Conservation (phyloP, 2,113 vertebrate genomes). For the Bubo blakistoni region DNA sequence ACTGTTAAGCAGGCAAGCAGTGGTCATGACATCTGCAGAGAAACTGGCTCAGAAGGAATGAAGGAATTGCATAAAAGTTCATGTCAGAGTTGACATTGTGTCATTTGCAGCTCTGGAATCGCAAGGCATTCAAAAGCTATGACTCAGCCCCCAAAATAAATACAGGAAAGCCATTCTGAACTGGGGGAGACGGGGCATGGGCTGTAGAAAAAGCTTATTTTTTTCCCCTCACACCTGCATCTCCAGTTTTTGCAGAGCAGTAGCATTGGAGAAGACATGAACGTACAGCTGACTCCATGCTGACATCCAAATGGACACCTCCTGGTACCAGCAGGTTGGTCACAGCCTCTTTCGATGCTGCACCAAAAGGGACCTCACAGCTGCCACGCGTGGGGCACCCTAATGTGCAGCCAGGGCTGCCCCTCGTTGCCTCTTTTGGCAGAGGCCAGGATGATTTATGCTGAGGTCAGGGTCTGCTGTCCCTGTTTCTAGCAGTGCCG, state of each 20-base stretch:
- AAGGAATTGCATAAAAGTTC: neutral
- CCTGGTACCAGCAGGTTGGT: neutral
- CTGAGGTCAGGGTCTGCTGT: neutral
- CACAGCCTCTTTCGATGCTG: neutral
- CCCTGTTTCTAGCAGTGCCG: accelerated
- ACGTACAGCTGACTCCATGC: neutral
- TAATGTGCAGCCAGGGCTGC: too few relatives aligned
- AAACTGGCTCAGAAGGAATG: neutral
- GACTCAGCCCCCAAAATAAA: neutral
- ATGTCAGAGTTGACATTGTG: neutral
- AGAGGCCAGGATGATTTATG: neutral
- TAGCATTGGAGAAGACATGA: neutral
- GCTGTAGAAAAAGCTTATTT: neutral
- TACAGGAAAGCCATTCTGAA: neutral
- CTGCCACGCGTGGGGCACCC: accelerated
- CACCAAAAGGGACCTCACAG: neutral
- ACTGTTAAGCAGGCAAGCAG: neutral
- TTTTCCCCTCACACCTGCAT: too few relatives aligned
- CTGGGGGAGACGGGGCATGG: too few relatives aligned
- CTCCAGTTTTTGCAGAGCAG: neutral
- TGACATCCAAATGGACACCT: neutral
- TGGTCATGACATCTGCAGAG: neutral
- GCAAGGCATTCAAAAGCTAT: neutral
- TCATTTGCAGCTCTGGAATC: neutral
- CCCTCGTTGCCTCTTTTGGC: neutral